phyloP scores from a whole-genome alignment of 2,113 vertebrate genomes.

The Mirza zaza region DNA sequence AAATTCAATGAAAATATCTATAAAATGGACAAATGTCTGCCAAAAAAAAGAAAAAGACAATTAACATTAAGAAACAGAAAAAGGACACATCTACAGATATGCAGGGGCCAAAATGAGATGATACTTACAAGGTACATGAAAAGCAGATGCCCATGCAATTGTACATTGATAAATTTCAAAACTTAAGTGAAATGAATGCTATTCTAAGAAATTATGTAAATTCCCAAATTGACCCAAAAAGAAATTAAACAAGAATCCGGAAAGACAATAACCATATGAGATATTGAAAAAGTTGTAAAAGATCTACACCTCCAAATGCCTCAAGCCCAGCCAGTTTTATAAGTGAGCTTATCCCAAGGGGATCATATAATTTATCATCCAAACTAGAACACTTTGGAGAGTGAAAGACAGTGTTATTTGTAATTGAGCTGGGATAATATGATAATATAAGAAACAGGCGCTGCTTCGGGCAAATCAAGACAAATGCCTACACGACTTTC shows the following conservation, averaged over 20 bases:
- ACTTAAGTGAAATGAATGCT: not conserved
- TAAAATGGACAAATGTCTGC: not conserved
- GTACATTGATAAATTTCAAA: not conserved
- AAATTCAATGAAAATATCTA: not conserved
- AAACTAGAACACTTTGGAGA: not conserved
- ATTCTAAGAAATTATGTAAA: slow-evolving; percentile 17
- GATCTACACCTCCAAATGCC: not conserved
- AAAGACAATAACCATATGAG: not conserved
- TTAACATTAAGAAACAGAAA: not conserved
- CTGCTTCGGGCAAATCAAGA: slow-evolving; percentile 42
- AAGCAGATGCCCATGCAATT: not conserved
- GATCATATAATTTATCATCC: not conserved
- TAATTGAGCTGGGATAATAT: slow-evolving; percentile 38
- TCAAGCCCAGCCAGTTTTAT: not conserved
- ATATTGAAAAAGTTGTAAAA: not conserved
- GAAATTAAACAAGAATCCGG: not conserved
- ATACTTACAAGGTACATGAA: not conserved
- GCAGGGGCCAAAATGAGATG: not conserved
- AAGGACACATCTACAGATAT: not conserved
- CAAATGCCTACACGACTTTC: not conserved
- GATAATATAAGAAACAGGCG: not conserved
- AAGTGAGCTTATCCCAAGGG: not conserved
- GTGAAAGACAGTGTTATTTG: not conserved
- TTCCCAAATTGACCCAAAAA: not conserved
- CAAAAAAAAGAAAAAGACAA: not conserved